These are phyloP conservation scores for Ciconia stormi DNA, from an alignment of 2,113 vertebrate species.

Conservation along the genomic window DNA sequence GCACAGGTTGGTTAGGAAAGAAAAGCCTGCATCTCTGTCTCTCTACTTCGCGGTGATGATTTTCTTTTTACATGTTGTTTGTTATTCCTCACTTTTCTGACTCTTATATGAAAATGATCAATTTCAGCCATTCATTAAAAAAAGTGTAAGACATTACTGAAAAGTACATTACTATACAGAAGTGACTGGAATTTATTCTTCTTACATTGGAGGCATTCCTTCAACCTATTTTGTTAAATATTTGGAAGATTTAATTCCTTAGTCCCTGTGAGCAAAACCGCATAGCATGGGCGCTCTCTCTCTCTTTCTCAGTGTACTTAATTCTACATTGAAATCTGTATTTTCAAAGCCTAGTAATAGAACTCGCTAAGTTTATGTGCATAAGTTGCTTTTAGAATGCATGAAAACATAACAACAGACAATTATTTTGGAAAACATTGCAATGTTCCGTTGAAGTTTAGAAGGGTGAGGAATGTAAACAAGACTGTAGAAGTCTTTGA, in stretches of 20 bases:
- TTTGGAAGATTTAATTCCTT: not conserved
- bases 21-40: constrained; percentile 66
- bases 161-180: not conserved
- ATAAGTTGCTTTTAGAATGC: constrained; percentile 2
- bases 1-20: constrained; percentile 90
- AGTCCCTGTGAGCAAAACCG: not conserved
- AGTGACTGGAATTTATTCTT: constrained; percentile 6
- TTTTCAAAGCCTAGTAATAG: not conserved
- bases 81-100: constrained; percentile 57
- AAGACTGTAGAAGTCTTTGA: constrained; percentile 22
- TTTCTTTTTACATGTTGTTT: not conserved
- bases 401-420: not conserved
- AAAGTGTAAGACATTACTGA: not conserved
- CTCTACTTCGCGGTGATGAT: not conserved
- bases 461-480: constrained; percentile 47
- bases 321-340: not conserved
- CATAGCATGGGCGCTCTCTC: not conserved
- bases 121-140: constrained; percentile 9
- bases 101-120: not conserved
- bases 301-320: not conserved
- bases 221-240: not conserved
- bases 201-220: not conserved
- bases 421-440: constrained; percentile 1
- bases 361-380: not conserved
- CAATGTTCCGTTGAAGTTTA: not conserved